Evolutionary conservation across 1,140 invertebrate genomes (phyloP).

Genomic region (Drosophila simulans): DNA sequence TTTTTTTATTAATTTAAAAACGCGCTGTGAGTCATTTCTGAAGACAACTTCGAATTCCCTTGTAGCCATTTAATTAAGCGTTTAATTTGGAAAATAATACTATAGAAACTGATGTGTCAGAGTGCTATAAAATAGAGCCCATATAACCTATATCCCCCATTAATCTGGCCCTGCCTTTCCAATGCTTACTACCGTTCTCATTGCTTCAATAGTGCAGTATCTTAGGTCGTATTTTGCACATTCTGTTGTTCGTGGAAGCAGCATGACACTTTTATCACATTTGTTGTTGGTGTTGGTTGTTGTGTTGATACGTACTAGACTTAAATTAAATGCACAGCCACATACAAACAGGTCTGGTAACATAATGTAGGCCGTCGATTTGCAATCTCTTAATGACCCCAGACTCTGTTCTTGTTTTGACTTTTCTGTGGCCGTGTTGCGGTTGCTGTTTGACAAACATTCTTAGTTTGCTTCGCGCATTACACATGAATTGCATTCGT

Average conservation of each 20-base stretch:
- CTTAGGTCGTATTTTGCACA: slow-evolving; percentile 38
- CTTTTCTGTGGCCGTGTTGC: slow-evolving; percentile 30
- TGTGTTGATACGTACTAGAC: slow-evolving; percentile 76
- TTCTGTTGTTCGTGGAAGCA: slow-evolving; percentile 64
- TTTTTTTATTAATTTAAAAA: too few relatives aligned
- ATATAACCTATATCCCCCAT: background rate
- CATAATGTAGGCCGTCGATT: background rate
- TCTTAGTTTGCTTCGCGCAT: slow-evolving; percentile 67
- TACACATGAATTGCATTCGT: slow-evolving; percentile 58
- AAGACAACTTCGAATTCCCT: background rate
- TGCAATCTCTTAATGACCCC: background rate
- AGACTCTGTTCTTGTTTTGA: background rate
- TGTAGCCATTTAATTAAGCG: too few relatives aligned
- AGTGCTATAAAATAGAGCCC: slow-evolving; percentile 15
- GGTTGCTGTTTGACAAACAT: slow-evolving; percentile 59
- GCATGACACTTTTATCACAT: slow-evolving; percentile 81
- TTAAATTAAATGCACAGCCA: slow-evolving; percentile 70
- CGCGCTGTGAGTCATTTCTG: too few relatives aligned
- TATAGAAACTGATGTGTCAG: background rate
- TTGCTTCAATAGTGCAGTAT: slow-evolving; percentile 36
- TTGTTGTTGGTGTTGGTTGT: slow-evolving; percentile 56
- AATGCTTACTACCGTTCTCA: slow-evolving; percentile 16
- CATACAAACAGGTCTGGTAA: slow-evolving; percentile 15
- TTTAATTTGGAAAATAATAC: too few relatives aligned
- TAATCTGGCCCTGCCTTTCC: slow-evolving; percentile 12